These are phyloP conservation scores for Protobothrops mucrosquamatus DNA, from an alignment of 2,113 vertebrate genomes.

Conservation along the genomic window DNA sequence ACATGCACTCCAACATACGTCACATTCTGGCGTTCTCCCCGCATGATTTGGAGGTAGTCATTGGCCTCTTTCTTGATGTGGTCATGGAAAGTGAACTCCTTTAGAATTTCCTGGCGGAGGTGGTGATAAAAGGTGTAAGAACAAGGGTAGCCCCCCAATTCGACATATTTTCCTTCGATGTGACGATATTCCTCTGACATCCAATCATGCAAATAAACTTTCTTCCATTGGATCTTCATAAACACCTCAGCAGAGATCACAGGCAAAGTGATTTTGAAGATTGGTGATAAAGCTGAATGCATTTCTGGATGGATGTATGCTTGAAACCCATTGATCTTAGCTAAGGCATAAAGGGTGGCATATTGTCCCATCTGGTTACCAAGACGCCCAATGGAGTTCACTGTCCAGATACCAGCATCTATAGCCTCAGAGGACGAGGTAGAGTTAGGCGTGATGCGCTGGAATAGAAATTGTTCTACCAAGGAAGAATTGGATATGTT, in stretches of 20 bases:
- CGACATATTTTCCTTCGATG: conserved; percentile 3
- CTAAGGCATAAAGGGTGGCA: conserved; percentile 58
- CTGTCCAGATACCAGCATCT: conserved; percentile 41
- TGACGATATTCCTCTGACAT: conserved; percentile 53
- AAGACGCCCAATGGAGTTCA: conserved; percentile 49
- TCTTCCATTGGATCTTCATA: not conserved
- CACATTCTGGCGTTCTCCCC: not conserved
- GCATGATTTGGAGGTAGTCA: not conserved
- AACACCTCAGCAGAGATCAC: not conserved
- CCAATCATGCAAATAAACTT: conserved; percentile 51
- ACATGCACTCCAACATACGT: conserved; percentile 65
- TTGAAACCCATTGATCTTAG: conserved; percentile 45
- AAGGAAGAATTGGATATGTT: not conserved
- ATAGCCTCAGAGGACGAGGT: rapidly evolving
- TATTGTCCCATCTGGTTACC: conserved; percentile 69
- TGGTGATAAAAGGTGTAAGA: conserved; percentile 72
- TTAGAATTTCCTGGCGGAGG: conserved; percentile 51
- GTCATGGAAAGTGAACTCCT: conserved; percentile 60
- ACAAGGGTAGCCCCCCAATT: conserved; percentile 54
- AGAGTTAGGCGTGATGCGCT: not conserved
- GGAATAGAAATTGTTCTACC: rapidly evolving
- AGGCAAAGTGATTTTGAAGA: conserved; percentile 55
- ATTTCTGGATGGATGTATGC: conserved; percentile 53
- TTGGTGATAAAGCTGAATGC: conserved; percentile 17
- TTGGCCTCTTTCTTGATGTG: conserved; percentile 32